A percentile compares a stretch with the other conserved stretches of the same genome.
These are phyloP conservation scores for Trissoscelio sp. DNA, from an alignment of 2,888 invertebrate genomes.

Conservation along the genomic window DNA sequence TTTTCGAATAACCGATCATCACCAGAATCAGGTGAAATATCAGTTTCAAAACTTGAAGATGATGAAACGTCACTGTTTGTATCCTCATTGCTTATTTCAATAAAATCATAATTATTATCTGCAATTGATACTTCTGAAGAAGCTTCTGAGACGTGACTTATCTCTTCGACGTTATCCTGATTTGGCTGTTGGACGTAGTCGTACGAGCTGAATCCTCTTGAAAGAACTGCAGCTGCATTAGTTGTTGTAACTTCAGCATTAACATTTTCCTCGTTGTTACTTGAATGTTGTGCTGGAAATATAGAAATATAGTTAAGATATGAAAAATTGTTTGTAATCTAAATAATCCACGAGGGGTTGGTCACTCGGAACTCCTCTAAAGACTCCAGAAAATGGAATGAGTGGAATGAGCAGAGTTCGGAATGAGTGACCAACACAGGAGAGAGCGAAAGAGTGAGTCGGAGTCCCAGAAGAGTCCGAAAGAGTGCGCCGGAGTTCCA, in stretches of 20 bases:
- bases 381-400: too few species aligned
- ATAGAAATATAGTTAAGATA: constrained; percentile 4
- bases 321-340: constrained; percentile 2
- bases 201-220: constrained; percentile 6
- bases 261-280: constrained; percentile 7
- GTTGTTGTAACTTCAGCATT: constrained; percentile 19
- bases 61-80: neutral
- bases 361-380: too few species aligned
- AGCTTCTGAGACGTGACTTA: constrained; percentile 3
- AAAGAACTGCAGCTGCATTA: neutral
- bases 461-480: too few species aligned
- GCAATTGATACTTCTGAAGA: neutral
- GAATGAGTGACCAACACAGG: too few species aligned
- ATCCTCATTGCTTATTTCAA: neutral
- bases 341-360: neutral
- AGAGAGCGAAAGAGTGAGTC: too few species aligned
- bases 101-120: neutral
- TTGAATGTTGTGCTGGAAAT: constrained; percentile 2
- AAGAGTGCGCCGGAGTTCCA: too few species aligned
- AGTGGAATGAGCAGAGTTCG: too few species aligned
- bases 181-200: constrained; percentile 3
- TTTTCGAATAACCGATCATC: constrained; percentile 4
- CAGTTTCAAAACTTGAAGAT: neutral
- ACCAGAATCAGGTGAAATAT: constrained; percentile 2
- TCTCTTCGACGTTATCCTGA: neutral